Percentiles rank a stretch among this genome's conserved stretches.
These are phyloP conservation scores for Leptoclinus maculatus DNA, from an alignment of 2,797 vertebrate species.

Conservation along the genomic window DNA sequence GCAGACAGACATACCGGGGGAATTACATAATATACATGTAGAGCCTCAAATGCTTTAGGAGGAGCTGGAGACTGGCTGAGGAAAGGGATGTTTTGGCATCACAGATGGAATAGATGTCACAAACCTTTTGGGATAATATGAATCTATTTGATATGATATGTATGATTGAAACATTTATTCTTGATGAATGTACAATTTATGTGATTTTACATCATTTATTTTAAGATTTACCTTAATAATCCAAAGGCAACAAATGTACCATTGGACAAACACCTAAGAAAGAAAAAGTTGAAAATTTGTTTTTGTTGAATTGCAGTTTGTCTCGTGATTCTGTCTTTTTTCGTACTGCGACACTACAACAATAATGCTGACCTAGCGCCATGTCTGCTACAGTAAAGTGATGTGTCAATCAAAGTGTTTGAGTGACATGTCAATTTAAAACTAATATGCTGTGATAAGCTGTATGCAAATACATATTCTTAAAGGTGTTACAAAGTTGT, in stretches of 20 bases:
- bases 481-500: slow-evolving; percentile 28
- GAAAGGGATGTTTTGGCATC: slow-evolving; percentile 8
- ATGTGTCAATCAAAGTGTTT: slow-evolving; percentile 39
- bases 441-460: slow-evolving; percentile 40
- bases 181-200: neutral
- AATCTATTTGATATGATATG: neutral
- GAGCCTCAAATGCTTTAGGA: slow-evolving; percentile 16
- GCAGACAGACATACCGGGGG: slow-evolving; percentile 5
- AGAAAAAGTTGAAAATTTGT: neutral
- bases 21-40: slow-evolving; percentile 27
- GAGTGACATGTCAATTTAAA: slow-evolving; percentile 60
- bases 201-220: neutral
- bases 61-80: slow-evolving; percentile 6
- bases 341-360: neutral
- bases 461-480: slow-evolving; percentile 33
- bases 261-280: neutral
- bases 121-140: slow-evolving; percentile 6
- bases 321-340: neutral
- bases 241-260: neutral
- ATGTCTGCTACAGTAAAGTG: slow-evolving; percentile 18
- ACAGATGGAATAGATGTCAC: slow-evolving; percentile 2
- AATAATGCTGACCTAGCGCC: slow-evolving; percentile 41
- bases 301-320: slow-evolving; percentile 14
- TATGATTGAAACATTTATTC: neutral
- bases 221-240: neutral